Conservation (phyloP, 2,888 invertebrate species). For the Parascotia fuliginaria region DNA sequence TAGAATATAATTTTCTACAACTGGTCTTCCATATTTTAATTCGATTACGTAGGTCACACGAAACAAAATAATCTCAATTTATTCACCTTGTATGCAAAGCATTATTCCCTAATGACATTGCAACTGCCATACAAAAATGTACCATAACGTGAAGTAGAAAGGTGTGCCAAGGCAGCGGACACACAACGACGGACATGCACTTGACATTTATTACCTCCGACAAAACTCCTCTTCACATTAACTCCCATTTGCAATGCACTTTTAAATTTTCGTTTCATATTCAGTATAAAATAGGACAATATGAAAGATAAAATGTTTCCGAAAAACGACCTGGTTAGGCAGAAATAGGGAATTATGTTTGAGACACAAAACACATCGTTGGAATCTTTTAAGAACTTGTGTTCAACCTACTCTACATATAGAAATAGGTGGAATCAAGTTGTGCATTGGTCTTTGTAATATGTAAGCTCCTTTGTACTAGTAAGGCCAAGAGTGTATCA, state of each 20-base stretch:
- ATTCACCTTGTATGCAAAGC: neutral
- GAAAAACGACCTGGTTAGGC: slow-evolving; percentile 26
- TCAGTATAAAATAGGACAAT: slow-evolving; percentile 31
- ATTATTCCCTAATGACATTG: neutral
- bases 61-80: no score
- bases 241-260: slow-evolving; percentile 49
- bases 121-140: slow-evolving; percentile 17
- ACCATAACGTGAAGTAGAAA: slow-evolving; percentile 29
- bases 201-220: slow-evolving; percentile 61
- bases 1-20: no score
- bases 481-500: no score
- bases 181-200: slow-evolving; percentile 49
- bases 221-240: slow-evolving; percentile 54
- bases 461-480: no score
- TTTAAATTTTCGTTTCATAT: slow-evolving; percentile 37
- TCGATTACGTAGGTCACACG: no score
- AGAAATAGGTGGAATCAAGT: no score
- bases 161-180: slow-evolving; percentile 29
- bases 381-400: no score
- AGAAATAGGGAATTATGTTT: slow-evolving; percentile 11
- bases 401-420: no score
- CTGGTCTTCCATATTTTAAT: no score
- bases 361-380: neutral
- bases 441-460: no score
- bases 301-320: slow-evolving; percentile 32